Evolutionary conservation across 1,140 invertebrate genomes (phyloP), one percentile per base, ranked within the genome.

Genomic region (Drosophila bifasciata): DNA sequence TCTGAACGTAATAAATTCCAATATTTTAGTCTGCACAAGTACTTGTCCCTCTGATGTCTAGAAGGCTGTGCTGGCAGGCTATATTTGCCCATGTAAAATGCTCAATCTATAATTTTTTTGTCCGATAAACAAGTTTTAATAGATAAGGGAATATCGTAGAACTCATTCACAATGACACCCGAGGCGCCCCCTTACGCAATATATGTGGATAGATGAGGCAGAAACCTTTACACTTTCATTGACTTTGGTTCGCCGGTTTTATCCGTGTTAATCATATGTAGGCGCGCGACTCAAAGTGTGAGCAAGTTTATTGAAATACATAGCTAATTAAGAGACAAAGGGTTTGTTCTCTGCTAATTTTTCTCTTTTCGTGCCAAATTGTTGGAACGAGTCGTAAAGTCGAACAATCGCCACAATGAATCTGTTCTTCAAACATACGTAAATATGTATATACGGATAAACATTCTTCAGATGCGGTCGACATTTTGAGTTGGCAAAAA

Each of bases 201-300:
- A 43, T 16, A 3, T 5, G 7, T 28, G 21, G 50, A 45, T 67
- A 67, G 44, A 7, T 25, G 11, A 21, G 16, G 48, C 50, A 43
- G 28, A 66, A 59, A 70, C 62, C 62, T 89, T 83, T 79, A 71
- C 74, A 78, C 78, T 86, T 86, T 75, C 72, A 36, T 58, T 77
- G 84, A 84, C 71, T 69, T 63, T 83, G 57, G 56, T 46, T 17
- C 39, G 19, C 11, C 16, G 16, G 8, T n/a, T 32, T 16, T 13
- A 73, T 75, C 43, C 61, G 62, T 69, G 75, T 61, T 84, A 86
- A 83, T 84, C 43, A 61, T 32, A 86, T 88, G 59, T 17, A 21
- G 63, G 53, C 69, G 63, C 64, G 48, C 77, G 69, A 64, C 83
- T 23, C 2, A 36, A 63, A 40, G 68, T 56, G 48, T 48, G 67